Percentiles rank a stretch among this genome's conserved stretches.
These are phyloP conservation scores for Schizotus pectinicornis DNA, from an alignment of 2,888 invertebrate genomes.

Conservation along the genomic window DNA sequence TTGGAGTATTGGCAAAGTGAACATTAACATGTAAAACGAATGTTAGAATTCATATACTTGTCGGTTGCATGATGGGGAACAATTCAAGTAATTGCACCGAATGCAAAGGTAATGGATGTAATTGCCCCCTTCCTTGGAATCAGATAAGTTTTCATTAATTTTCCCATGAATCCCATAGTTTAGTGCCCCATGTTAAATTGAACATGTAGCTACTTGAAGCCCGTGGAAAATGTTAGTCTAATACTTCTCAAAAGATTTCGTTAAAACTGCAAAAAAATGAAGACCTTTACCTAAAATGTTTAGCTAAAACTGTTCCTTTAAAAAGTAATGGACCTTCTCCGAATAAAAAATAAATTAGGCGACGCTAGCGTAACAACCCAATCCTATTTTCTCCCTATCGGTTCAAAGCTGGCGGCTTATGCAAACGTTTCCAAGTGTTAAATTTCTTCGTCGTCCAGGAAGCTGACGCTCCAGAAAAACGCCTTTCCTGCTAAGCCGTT, in stretches of 20 bases:
- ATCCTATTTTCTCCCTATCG: no score
- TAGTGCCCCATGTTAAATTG: no score
- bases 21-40: neutral
- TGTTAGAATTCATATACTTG: neutral
- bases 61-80: neutral
- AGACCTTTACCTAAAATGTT: no score
- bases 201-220: no score
- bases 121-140: neutral
- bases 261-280: no score
- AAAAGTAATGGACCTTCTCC: no score
- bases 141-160: conserved; percentile 6
- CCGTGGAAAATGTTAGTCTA: no score
- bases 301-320: no score
- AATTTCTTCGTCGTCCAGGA: conserved; percentile 1
- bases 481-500: conserved; percentile 12
- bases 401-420: neutral
- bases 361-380: no score
- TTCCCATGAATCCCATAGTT: no score
- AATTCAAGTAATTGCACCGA: conserved; percentile 4
- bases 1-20: neutral
- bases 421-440: neutral
- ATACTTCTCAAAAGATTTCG: no score
- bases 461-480: conserved; percentile 11
- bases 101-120: neutral
- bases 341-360: no score